These are phyloP conservation scores for Molossus molossus DNA, from an alignment of 2,797 vertebrate species.

Conservation along the genomic window DNA sequence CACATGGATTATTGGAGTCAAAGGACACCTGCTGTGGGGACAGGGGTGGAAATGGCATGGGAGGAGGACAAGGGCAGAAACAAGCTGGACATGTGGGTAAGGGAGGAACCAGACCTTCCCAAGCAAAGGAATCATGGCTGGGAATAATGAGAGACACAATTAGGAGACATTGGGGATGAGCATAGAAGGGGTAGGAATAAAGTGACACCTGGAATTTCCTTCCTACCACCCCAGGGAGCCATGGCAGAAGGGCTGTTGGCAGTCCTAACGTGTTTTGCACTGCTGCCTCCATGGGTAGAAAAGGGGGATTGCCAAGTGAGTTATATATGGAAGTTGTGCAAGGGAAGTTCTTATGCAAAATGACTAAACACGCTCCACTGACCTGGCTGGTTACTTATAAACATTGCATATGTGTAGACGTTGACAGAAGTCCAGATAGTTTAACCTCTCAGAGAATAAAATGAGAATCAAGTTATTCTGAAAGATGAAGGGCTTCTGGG, in stretches of 20 bases:
- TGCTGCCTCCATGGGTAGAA: conserved; percentile 53
- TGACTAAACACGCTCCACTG: conserved; percentile 54
- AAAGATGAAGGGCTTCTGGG: not conserved
- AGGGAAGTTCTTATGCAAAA: conserved; percentile 82
- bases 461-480: conserved; percentile 32
- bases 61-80: not conserved
- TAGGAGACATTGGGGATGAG: not conserved
- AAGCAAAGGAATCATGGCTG: conserved; percentile 15
- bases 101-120: conserved; percentile 30
- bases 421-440: not conserved
- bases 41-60: not conserved
- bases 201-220: conserved; percentile 31
- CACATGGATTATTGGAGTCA: not conserved
- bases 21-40: not conserved
- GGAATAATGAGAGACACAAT: not conserved
- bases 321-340: conserved; percentile 72
- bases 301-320: conserved; percentile 72
- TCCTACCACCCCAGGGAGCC: conserved; percentile 33
- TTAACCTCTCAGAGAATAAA: conserved; percentile 54
- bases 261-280: not conserved
- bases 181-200: not conserved
- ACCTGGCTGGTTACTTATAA: conserved; percentile 65
- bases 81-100: not conserved
- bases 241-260: not conserved
- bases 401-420: conserved; percentile 17